Evolutionary conservation across 2,113 vertebrate genomes (phyloP).

Genomic region (Erpornis zantholeuca): DNA sequence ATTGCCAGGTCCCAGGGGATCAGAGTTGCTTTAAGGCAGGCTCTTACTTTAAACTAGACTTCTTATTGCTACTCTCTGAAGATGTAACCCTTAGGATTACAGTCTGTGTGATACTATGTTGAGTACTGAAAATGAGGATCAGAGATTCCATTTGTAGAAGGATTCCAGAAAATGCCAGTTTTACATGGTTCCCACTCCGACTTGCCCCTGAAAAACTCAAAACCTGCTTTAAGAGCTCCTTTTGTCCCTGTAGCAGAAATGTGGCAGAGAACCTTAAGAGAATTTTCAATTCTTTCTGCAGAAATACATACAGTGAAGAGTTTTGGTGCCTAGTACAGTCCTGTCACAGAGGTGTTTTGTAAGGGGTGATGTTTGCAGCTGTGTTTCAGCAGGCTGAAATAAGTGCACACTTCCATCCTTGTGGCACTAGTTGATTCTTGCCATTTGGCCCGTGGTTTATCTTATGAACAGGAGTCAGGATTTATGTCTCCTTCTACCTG

Average conservation of each 20-base stretch:
- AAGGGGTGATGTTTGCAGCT: neutral
- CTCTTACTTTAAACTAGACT: neutral
- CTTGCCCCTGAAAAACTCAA: neutral
- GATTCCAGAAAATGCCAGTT: neutral
- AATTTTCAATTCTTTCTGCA: neutral
- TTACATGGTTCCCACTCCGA: neutral
- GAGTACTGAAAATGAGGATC: neutral
- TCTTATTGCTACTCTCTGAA: neutral
- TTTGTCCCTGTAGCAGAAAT: neutral
- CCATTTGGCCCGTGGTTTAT: neutral
- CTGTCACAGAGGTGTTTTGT: neutral
- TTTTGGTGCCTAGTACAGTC: neutral
- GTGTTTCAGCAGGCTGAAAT: neutral
- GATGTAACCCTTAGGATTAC: neutral
- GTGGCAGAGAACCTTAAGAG: neutral
- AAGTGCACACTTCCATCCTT: rapidly evolving
- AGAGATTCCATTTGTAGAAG: neutral
- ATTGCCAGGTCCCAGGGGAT: neutral
- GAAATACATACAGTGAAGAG: neutral
- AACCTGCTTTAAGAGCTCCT: neutral
- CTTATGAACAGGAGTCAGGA: neutral
- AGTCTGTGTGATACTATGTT: neutral
- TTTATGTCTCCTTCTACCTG: neutral
- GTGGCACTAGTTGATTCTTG: neutral
- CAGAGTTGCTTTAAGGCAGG: neutral